A percentile compares a stretch with the other conserved stretches of the same genome.
Evolutionary conservation across 2,113 vertebrate species (phyloP).

Genomic region (Misgurnus mizolepis): DNA sequence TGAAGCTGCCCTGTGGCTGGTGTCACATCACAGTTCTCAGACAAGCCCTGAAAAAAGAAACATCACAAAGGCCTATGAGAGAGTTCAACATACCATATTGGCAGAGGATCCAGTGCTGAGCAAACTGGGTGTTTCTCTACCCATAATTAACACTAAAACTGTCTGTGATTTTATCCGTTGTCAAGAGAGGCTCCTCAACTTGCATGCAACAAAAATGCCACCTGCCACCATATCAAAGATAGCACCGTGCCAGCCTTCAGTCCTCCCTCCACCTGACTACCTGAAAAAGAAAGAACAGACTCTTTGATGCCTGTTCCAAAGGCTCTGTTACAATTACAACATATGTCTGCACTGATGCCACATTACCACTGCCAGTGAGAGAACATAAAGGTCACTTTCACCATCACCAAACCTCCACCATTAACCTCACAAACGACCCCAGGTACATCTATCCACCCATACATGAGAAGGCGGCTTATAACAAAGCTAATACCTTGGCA

Average conservation of each 20-base stretch:
- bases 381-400: not conserved
- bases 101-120: slow-evolving; percentile 25
- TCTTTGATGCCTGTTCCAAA: not conserved
- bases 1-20: slow-evolving; percentile 39
- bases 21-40: not conserved
- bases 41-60: slow-evolving; percentile 15
- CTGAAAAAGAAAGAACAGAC: slow-evolving; percentile 9
- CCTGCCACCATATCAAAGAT: not conserved
- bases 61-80: slow-evolving; percentile 30
- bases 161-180: slow-evolving; percentile 12
- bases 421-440: not conserved
- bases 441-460: not conserved
- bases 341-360: no score
- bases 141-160: slow-evolving; percentile 20
- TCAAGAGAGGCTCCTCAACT: slow-evolving; percentile 37
- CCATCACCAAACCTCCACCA: not conserved
- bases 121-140: slow-evolving; percentile 25
- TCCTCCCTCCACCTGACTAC: slow-evolving; percentile 37
- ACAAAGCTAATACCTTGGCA: no score
- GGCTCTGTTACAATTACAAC: no score
- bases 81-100: slow-evolving; percentile 33
- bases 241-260: slow-evolving; percentile 11
- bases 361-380: not conserved
- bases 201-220: slow-evolving; percentile 22
- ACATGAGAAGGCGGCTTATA: no score